These are phyloP conservation scores for Condylostylus longicornis DNA, from an alignment of 1,140 invertebrate genomes.

Conservation along the genomic window DNA sequence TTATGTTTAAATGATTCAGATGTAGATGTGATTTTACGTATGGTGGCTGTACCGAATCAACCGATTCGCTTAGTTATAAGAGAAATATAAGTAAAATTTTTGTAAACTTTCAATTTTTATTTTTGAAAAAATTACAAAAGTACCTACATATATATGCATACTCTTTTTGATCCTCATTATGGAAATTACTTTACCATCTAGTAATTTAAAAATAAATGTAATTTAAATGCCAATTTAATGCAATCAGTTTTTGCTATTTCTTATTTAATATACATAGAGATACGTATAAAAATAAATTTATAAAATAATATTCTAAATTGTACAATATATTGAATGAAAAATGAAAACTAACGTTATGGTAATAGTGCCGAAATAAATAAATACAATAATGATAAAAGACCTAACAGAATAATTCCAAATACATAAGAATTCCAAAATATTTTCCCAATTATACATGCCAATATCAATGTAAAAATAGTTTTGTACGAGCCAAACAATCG, in stretches of 20 bases:
- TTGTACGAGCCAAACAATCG: conserved; percentile 45
- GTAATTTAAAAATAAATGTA: no score
- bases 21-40: conserved; percentile 37
- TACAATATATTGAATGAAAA: conserved; percentile 8
- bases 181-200: no score
- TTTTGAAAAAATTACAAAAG: no score
- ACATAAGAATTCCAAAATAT: conserved; percentile 12
- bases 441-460: conserved; percentile 14
- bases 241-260: no score
- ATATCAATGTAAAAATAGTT: conserved; percentile 27
- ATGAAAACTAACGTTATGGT: conserved; percentile 9
- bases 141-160: no score
- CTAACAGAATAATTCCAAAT: conserved; percentile 14
- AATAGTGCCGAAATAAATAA: conserved; percentile 16
- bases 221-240: no score
- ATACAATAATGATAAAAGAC: conserved; percentile 11
- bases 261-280: neutral
- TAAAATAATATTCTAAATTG: conserved; percentile 5
- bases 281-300: neutral
- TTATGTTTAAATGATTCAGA: conserved; percentile 34
- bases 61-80: conserved; percentile 32
- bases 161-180: no score
- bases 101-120: no score
- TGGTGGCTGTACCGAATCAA: conserved; percentile 42
- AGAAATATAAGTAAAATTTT: no score